Evolutionary conservation across 2,888 invertebrate genomes (phyloP), one percentile per base, ranked within the genome.

Genomic region (Cecidostiba fungosa): DNA sequence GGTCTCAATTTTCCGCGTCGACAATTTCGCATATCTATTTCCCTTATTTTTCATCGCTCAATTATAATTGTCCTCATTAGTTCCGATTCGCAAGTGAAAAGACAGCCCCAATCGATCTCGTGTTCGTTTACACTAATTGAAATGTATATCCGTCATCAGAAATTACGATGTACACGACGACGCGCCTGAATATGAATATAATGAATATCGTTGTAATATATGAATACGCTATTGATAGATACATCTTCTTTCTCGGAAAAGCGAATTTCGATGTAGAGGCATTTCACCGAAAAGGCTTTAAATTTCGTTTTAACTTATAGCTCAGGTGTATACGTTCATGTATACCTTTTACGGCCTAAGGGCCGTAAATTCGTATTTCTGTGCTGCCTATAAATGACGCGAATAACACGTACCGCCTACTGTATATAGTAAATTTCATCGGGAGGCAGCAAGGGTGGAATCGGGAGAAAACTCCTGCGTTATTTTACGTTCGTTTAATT

Each of bases 301-400:
- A 47, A 23, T 73, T 73, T 73, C 6, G 3, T 10, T 23, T 43
- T 73, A 23, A 73, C 47, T 73, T 73, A 72, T 39, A 73, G 73
- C 73, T 59, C 50, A 16, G 2, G 16, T 16, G 72, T 14, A 12
- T 12, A 5, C 14, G 16, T 14, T n/a, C n/a, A n/a, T 39, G 14
- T n/a, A 23, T 12, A 12, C 26, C 66, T 66, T 66, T 66, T 66
- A 66, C 66, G 66, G n/a, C 16, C 26, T 66, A 14, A 66, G 66
- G 10, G 8, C 12, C 12, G 29, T 59, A 59, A 59, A 59, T 59
- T 59, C 23, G 23, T 23, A 59, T 59, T 59, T 59, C 8, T 50
- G 50, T 6, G 14, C 5, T 23, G n/a, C 54, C 8, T 23, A 59
- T 23, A 23, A 59, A 59, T 59, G 59, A 59, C 23, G 59, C 23